These are phyloP conservation scores for Frieseomelitta varia DNA, from an alignment of 1,140 invertebrate species.

Conservation along the genomic window DNA sequence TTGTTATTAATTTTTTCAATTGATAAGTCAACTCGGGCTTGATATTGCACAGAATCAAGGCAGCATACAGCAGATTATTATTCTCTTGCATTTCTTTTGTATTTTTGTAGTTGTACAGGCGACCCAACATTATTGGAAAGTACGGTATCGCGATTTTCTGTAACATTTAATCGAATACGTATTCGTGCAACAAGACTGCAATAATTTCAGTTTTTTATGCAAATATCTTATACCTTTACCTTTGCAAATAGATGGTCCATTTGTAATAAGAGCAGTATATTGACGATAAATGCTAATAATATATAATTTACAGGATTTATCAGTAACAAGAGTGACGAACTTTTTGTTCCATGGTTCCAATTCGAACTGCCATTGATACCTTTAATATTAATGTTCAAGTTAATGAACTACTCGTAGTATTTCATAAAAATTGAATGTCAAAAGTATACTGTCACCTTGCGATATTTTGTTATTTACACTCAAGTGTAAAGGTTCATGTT, in stretches of 20 bases:
- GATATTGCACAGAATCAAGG: slow-evolving; percentile 67
- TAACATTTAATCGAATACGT: slow-evolving; percentile 32
- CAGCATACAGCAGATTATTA: slow-evolving; percentile 51
- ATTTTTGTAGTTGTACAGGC: slow-evolving; percentile 34
- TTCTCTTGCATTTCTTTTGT: slow-evolving; percentile 27
- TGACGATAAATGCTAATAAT: slow-evolving; percentile 68
- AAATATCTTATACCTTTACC: slow-evolving; percentile 61
- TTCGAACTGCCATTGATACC: not conserved
- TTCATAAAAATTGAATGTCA: not conserved
- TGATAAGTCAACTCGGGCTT: slow-evolving; percentile 44
- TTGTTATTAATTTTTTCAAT: slow-evolving; percentile 37
- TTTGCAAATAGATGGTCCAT: slow-evolving; percentile 67
- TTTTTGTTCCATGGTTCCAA: too few species aligned
- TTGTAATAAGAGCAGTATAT: slow-evolving; percentile 67
- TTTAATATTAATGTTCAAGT: not conserved
- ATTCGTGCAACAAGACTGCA: not conserved
- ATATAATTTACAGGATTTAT: slow-evolving; percentile 58
- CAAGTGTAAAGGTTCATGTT: not conserved
- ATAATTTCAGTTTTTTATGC: slow-evolving; percentile 7
- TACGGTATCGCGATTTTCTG: slow-evolving; percentile 56
- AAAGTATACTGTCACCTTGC: not conserved
- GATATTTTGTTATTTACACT: not conserved
- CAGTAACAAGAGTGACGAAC: slow-evolving; percentile 35
- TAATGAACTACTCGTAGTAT: not conserved
- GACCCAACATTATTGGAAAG: slow-evolving; percentile 46